phyloP scores from a whole-genome alignment of 2,888 invertebrate genomes.

The Eretmocerus hayati region DNA sequence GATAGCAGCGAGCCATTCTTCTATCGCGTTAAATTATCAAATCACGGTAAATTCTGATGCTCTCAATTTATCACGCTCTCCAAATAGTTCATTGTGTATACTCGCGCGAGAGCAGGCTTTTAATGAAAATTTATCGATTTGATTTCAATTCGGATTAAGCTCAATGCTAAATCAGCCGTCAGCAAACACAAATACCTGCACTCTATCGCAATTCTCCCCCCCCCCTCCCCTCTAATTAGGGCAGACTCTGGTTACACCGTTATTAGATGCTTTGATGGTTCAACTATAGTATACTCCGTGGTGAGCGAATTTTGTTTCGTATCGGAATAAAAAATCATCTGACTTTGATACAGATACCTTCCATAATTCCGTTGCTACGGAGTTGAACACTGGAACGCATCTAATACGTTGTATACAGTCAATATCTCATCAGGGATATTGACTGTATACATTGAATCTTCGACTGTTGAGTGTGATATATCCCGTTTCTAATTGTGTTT shows the following conservation, averaged over 20 bases:
- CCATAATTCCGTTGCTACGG: no score
- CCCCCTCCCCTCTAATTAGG: background rate
- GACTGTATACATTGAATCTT: no score
- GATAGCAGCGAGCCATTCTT: no score
- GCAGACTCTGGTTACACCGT: background rate
- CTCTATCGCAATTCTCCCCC: background rate
- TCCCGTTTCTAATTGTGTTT: no score
- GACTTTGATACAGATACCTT: no score
- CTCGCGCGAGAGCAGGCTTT: background rate
- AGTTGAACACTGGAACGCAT: no score
- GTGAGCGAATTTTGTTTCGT: no score
- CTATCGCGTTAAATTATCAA: constrained; percentile 9
- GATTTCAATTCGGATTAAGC: constrained; percentile 10
- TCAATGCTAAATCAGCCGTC: constrained; percentile 11
- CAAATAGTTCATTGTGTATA: constrained; percentile 15
- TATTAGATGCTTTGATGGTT: background rate
- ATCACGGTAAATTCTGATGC: background rate
- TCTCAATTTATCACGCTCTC: constrained; percentile 10
- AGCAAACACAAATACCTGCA: background rate
- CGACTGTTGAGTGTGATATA: no score
- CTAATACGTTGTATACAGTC: no score
- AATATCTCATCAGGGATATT: no score
- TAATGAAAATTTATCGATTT: constrained; percentile 16
- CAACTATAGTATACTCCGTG: background rate
- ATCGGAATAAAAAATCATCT: no score